A percentile compares a stretch with the other conserved stretches of the same genome.
Evolutionary conservation across 2,888 invertebrate species (phyloP).

Genomic region (Idaea aversata): DNA sequence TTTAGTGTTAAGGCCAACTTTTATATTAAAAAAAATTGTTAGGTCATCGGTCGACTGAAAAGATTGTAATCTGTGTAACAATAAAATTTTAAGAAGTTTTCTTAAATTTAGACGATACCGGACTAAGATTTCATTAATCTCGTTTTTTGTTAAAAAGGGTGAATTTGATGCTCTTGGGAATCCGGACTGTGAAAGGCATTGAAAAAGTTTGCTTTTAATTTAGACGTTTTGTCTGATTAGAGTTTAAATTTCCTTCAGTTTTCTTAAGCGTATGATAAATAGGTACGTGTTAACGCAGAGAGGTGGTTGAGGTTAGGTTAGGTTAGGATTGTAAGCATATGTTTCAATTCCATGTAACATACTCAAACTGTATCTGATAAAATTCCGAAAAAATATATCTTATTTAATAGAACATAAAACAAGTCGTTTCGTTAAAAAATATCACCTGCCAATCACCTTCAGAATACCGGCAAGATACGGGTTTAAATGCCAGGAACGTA

Average conservation of each 20-base stretch:
- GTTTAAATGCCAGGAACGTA: too few relatives aligned
- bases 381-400: too few relatives aligned
- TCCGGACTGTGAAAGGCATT: constrained; percentile 11
- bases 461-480: too few relatives aligned
- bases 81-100: constrained; percentile 33
- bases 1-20: too few relatives aligned
- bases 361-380: too few relatives aligned
- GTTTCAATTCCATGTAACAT: too few relatives aligned
- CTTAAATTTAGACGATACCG: constrained; percentile 49
- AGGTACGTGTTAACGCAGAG: background rate
- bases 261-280: background rate
- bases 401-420: too few relatives aligned
- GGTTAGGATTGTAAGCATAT: too few relatives aligned
- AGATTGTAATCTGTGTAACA: constrained; percentile 29
- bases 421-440: too few relatives aligned
- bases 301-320: too few relatives aligned
- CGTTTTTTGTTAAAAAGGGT: constrained; percentile 14
- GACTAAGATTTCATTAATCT: constrained; percentile 53
- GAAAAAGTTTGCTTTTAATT: background rate
- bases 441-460: too few relatives aligned
- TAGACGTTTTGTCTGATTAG: background rate
- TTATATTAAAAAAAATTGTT: too few relatives aligned
- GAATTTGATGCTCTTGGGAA: constrained; percentile 17
- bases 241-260: background rate
- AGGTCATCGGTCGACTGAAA: background rate